These are phyloP conservation scores for Bubo blakistoni DNA, from an alignment of 2,113 vertebrate species.

Conservation along the genomic window DNA sequence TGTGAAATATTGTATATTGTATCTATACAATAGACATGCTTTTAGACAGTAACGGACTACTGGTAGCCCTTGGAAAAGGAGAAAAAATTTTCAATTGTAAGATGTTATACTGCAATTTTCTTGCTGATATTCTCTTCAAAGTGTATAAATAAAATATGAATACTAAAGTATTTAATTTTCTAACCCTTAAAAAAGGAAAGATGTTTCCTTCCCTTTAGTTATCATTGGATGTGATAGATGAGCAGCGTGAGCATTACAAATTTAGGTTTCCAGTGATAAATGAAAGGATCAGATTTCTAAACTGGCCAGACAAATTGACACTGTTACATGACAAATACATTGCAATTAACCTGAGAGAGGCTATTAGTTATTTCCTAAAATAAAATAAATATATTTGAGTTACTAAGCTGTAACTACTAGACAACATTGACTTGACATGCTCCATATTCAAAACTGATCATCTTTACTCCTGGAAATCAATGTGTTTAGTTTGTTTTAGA, in stretches of 20 bases:
- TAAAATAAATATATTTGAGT: not conserved
- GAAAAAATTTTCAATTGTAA: rapidly evolving
- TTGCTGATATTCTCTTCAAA: not conserved
- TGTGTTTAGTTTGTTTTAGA: not conserved
- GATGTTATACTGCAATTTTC: not conserved
- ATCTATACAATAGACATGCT: not conserved
- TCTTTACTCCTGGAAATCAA: not conserved
- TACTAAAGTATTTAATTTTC: not conserved
- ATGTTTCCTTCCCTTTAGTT: not conserved
- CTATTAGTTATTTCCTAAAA: not conserved
- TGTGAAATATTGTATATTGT: not conserved
- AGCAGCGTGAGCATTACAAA: not conserved
- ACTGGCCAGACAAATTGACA: not conserved
- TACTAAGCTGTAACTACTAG: not conserved
- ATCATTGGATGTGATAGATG: not conserved
- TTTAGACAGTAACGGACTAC: not conserved
- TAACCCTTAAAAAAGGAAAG: not conserved
- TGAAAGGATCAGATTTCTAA: not conserved
- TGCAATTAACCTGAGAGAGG: not conserved
- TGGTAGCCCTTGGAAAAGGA: not conserved
- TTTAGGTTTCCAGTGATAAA: not conserved
- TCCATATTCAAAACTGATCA: not conserved
- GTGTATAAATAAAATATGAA: not conserved
- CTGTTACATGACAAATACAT: not conserved
- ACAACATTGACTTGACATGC: not conserved